Percentiles rank a stretch among this genome's conserved stretches.
Evolutionary conservation across 2,113 vertebrate species (phyloP).

Genomic region (Picathartes gymnocephalus): DNA sequence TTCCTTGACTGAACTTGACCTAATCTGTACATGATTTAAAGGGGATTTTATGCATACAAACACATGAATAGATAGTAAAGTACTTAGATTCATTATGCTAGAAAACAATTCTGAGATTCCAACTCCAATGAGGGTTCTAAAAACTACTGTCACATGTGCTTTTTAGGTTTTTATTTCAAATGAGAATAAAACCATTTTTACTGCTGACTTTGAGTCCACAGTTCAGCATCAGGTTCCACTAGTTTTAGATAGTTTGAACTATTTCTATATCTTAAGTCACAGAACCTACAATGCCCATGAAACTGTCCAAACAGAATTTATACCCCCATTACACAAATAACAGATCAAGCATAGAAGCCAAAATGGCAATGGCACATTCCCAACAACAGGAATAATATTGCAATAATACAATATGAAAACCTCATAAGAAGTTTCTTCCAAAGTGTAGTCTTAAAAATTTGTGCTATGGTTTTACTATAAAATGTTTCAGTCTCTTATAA

Average conservation of each 20-base stretch:
- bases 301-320: neutral
- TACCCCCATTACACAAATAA: neutral
- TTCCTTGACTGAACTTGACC: neutral
- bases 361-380: neutral
- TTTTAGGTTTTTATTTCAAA: neutral
- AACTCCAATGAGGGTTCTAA: neutral
- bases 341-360: neutral
- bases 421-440: neutral
- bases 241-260: neutral
- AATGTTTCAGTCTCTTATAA: neutral
- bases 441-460: neutral
- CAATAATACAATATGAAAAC: neutral
- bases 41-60: neutral
- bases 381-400: neutral
- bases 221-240: neutral
- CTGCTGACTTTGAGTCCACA: neutral
- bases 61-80: neutral
- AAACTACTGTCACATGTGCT: neutral
- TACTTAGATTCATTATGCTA: neutral
- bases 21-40: neutral
- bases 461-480: neutral
- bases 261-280: neutral
- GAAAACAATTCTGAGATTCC: neutral
- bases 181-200: neutral
- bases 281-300: neutral